Percentiles rank a stretch among this genome's conserved stretches.
Evolutionary conservation across 2,797 vertebrate genomes (phyloP).

Genomic region (Pteronotus mesoamericanus): DNA sequence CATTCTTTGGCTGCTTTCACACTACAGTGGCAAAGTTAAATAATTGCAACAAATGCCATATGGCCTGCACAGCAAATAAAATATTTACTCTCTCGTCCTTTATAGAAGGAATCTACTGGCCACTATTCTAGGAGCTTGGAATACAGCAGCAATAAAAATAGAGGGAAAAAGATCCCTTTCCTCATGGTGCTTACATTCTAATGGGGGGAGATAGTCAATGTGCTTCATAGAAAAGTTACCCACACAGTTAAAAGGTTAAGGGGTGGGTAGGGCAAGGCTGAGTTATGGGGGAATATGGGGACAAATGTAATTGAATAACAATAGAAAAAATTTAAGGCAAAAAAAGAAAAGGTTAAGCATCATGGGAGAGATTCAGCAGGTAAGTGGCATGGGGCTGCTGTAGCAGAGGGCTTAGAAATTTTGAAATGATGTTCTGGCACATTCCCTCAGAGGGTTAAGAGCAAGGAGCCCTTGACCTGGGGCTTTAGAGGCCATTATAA

Average conservation of each 20-base stretch:
- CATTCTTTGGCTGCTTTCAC: background rate
- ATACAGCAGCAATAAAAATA: background rate
- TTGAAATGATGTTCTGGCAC: background rate
- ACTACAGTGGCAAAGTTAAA: background rate
- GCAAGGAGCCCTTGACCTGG: background rate
- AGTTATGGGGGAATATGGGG: no score
- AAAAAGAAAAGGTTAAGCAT: background rate
- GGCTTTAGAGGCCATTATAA: background rate
- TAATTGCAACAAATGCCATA: background rate
- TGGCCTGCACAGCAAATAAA: background rate
- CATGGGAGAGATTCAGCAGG: background rate
- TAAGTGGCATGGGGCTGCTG: background rate
- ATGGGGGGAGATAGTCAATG: background rate
- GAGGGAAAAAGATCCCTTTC: background rate
- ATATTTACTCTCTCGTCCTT: background rate
- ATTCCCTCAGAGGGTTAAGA: background rate
- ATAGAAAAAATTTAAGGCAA: no score
- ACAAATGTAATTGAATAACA: no score
- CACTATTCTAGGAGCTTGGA: background rate
- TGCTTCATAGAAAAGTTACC: background rate
- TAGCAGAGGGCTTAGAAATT: background rate
- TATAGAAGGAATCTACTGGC: background rate
- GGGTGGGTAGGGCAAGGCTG: no score
- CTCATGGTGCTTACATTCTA: background rate
- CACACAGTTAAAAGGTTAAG: background rate